These are phyloP conservation scores for Bradypodion pumilum DNA, from an alignment of 2,797 vertebrate genomes.

Conservation along the genomic window DNA sequence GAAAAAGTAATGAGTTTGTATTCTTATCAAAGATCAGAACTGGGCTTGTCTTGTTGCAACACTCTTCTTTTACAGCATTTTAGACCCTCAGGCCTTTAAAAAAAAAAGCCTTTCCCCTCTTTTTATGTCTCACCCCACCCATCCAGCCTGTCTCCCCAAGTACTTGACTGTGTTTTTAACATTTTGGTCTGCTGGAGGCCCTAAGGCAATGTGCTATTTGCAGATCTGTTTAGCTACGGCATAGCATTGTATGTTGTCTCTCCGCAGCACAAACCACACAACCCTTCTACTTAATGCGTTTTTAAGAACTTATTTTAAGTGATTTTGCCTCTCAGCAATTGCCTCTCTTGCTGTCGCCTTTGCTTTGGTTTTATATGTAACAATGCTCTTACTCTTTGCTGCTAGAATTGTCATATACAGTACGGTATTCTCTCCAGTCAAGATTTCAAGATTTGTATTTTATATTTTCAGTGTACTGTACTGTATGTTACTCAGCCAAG, in stretches of 20 bases:
- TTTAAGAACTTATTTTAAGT: background rate
- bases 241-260: constrained; percentile 13
- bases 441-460: background rate
- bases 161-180: background rate
- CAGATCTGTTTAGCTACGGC: constrained; percentile 40
- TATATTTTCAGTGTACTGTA: background rate
- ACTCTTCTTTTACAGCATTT: background rate
- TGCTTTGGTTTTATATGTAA: background rate
- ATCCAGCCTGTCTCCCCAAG: constrained; percentile 5
- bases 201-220: constrained; percentile 33
- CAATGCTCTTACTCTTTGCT: background rate
- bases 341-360: background rate
- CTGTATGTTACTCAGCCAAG: background rate
- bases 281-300: background rate
- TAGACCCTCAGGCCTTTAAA: constrained; percentile 31
- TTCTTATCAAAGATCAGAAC: constrained; percentile 35
- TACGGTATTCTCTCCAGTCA: background rate
- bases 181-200: constrained; percentile 20
- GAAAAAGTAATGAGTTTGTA: background rate
- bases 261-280: accelerated
- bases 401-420: background rate
- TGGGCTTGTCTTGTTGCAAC: background rate
- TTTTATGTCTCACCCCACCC: background rate
- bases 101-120: background rate
- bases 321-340: background rate